Base-by-base conservation (phyloP, 2,797 vertebrate genomes). In the Tinamus major region DNA sequence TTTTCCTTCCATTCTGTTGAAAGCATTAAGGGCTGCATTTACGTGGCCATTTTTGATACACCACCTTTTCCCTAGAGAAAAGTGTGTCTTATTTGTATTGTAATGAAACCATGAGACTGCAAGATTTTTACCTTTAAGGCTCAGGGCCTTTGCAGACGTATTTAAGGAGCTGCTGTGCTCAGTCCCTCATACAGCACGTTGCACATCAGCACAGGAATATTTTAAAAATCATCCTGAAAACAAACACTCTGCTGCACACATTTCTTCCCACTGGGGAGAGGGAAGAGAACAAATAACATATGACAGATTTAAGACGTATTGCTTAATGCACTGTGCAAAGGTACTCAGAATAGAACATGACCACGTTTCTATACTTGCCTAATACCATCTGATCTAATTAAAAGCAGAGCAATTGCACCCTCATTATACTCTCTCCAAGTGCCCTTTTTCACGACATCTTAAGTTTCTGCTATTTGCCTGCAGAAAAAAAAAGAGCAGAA, bases 41-140 rank as follows among this genome's bases (percentile, higher is more conserved):
- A 77, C 33, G 62, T 0, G 0, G 23, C 1, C 37, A 17, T 62
- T 82, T 70, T 15, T 67, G 67, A 72, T 10, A 13, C 0, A 0
- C 10, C 1, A 13, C 55, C 26, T 20, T 13, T 16, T 10, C 49
- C 49, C n/a, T 26, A 5, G 61, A 35, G 9, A 46, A 74, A 4
- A 20, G 5, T 14, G 12, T 6, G 79, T 74, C 74, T 79, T 56
- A 24, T 46, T 33, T 67, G 35, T 27, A 39, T 17, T 26, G 27
- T 44, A 79, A 51, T 42, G n/a, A 48, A 88, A 5, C 14, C 42
- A 42, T 10, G 8, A 37, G 24, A 13, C 37, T 41, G 0, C 24
- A n/a, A 51, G 71, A 33, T 33, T 64, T 89, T 39, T 4, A 3
- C 49, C 64, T 27, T 42, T 58, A 48, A 3, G 12, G 79, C 41